Percentiles rank a stretch among this genome's conserved stretches.
These are phyloP conservation scores for Caenorhabditis remanei DNA, from an alignment of 1,140 invertebrate genomes.

Conservation along the genomic window DNA sequence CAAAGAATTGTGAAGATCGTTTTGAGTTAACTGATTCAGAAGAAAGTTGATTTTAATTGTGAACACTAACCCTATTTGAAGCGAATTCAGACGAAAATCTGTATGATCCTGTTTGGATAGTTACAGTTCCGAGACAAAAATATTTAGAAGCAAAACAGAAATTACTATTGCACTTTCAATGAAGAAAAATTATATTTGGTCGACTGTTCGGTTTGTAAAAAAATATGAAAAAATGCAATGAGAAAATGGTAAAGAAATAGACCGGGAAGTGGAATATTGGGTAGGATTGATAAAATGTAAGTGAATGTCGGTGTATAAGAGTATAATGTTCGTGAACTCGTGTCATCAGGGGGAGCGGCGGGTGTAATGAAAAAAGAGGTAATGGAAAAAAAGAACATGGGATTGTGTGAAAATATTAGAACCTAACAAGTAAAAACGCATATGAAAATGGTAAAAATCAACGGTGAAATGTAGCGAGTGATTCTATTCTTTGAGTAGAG, in stretches of 20 bases:
- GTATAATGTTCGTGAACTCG: slow-evolving; percentile 15
- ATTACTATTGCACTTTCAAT: slow-evolving; percentile 4
- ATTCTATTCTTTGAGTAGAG: slow-evolving; percentile 30
- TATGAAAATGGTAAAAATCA: background rate
- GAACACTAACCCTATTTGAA: slow-evolving; percentile 43
- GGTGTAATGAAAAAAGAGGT: background rate
- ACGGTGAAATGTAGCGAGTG: background rate
- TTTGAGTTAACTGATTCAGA: slow-evolving; percentile 44
- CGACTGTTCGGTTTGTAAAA: no score
- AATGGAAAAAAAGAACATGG: background rate
- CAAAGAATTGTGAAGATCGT: slow-evolving; percentile 25
- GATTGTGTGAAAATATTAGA: background rate
- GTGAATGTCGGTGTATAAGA: background rate
- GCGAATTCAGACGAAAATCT: slow-evolving; percentile 48
- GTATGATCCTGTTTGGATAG: background rate
- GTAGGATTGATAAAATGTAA: background rate
- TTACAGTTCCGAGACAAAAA: background rate
- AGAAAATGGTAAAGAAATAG: slow-evolving; percentile 4
- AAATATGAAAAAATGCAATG: no score
- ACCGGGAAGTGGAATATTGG: slow-evolving; percentile 10
- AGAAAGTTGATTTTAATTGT: background rate
- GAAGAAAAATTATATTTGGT: slow-evolving; percentile 1
- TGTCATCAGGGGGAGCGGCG: slow-evolving; percentile 10
- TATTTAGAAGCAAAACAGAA: background rate
- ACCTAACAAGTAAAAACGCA: slow-evolving; percentile 17